Evolutionary conservation across 1,140 invertebrate genomes (phyloP), one percentile per base, ranked within the genome.

Genomic region (Triops cancriformis): DNA sequence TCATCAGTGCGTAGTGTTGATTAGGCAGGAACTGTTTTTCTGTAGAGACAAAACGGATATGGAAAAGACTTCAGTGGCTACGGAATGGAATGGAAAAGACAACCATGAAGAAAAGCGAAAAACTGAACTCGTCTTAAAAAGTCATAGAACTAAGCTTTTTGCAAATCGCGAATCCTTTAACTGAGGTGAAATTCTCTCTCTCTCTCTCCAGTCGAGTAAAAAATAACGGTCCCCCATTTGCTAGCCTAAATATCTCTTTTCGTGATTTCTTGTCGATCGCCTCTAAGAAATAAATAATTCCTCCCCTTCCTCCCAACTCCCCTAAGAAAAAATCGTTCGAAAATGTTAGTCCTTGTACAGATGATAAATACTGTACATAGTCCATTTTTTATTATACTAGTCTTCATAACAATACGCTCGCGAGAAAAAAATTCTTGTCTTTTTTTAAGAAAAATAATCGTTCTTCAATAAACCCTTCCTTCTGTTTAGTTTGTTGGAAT

Each of bases 361-460:
- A 64, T 64, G 51, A 64, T 64, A 64, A 64, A 64, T 64, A 64
- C 51, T 64, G 51, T 64, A 64, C 51, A 64, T 64, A 64, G 51
- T 64, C 51, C 51, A 64, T 64, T 64, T 64, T 64, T 64, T 64
- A 64, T 64, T 64, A 64, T 64, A 64, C 51, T 64, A 64, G 51
- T 64, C 51, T 64, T 64, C 51, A 64, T 64, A 64, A 64, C n/a
- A 64, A 45, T 64, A 23, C 9, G 51, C 51, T 23, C 51, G 51
- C 51, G 31, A 37, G 31, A 7, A 64, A 64, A 64, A 64, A 14
- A 18, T 18, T 64, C 10, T 64, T 64, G 51, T 64, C 14, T 23
- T 23, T 64, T 64, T 64, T 64, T 64, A 4, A 37, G 7, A 37
- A 37, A 37, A 37, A 37, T 2, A 64, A 64, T 64, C 51, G 18